Percentiles rank a stretch among this genome's conserved stretches.
Conservation (phyloP, 2,113 vertebrate genomes). For the Sander vitreus region DNA sequence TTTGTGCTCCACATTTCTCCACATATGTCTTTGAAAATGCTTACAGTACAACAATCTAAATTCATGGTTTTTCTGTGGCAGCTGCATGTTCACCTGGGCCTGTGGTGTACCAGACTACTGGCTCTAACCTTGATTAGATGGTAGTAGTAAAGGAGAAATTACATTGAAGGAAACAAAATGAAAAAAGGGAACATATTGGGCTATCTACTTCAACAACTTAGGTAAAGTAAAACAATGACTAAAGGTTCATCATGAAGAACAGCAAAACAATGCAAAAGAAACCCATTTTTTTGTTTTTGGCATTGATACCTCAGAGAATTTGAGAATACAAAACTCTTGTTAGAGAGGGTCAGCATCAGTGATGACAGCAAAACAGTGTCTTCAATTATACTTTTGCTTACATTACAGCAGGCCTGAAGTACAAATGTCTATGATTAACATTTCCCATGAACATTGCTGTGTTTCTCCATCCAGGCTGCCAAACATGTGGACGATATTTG, state of each 20-base stretch:
- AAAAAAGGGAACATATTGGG: not conserved
- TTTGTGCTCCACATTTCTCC: not conserved
- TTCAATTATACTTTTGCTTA: conserved; percentile 25
- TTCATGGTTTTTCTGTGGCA: not conserved
- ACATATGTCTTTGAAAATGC: not conserved
- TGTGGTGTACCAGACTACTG: not conserved
- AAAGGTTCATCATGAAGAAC: not conserved
- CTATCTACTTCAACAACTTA: not conserved
- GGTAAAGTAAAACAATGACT: not conserved
- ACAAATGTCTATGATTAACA: conserved; percentile 2
- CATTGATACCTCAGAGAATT: not conserved
- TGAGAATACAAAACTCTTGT: not conserved
- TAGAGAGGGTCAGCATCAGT: not conserved
- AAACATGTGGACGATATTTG: conserved; percentile 2
- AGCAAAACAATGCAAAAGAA: not conserved
- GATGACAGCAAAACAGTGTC: conserved; percentile 18
- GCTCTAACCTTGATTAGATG: not conserved
- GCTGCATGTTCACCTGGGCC: not conserved
- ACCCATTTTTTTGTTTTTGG: not conserved
- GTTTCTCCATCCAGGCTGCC: not conserved
- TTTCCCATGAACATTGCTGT: conserved; percentile 1
- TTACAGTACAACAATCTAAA: not conserved
- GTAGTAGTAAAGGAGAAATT: not conserved
- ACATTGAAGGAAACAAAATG: not conserved
- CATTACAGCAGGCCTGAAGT: conserved; percentile 1